phyloP scores from a whole-genome alignment of 92 coral and sea anemone genomes.

The Epizoanthus ramosus region DNA sequence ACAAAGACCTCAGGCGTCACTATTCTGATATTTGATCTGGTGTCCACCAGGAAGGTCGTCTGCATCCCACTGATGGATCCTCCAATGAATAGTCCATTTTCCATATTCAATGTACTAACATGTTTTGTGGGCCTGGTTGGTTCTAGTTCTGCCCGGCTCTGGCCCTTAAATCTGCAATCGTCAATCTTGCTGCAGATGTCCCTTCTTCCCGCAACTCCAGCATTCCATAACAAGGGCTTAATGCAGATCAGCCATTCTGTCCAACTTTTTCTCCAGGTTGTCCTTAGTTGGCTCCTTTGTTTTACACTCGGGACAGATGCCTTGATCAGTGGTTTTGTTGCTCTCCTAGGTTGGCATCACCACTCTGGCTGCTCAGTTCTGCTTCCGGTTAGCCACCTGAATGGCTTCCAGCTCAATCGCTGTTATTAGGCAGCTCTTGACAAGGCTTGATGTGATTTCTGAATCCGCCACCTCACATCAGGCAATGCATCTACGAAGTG shows the following conservation, averaged over 20 bases:
- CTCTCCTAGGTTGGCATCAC: neutral
- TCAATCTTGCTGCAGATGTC: constrained; percentile 41
- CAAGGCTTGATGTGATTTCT: constrained; percentile 47
- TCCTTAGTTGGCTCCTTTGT: neutral
- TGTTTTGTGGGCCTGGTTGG: neutral
- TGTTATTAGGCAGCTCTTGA: constrained; percentile 50
- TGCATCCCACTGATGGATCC: constrained; percentile 8
- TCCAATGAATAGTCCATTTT: constrained; percentile 9
- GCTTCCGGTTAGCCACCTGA: constrained; percentile 44
- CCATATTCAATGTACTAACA: neutral
- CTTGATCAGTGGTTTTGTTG: neutral
- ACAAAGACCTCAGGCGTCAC: constrained; percentile 25
- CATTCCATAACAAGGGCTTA: constrained; percentile 4
- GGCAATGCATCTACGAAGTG: constrained; percentile 60
- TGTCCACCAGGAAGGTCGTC: constrained; percentile 33
- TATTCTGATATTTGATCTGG: constrained; percentile 41
- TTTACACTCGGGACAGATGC: neutral
- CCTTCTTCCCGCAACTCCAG: constrained; percentile 39
- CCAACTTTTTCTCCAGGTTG: neutral
- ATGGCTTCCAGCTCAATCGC: constrained; percentile 56
- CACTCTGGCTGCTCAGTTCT: neutral
- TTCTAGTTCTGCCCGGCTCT: constrained; percentile 3
- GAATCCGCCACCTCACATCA: constrained; percentile 54
- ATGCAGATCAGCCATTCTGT: neutral
- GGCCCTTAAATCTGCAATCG: constrained; percentile 18